These are phyloP conservation scores for Eupithecia insigniata DNA, from an alignment of 2,888 invertebrate genomes.

Conservation along the genomic window DNA sequence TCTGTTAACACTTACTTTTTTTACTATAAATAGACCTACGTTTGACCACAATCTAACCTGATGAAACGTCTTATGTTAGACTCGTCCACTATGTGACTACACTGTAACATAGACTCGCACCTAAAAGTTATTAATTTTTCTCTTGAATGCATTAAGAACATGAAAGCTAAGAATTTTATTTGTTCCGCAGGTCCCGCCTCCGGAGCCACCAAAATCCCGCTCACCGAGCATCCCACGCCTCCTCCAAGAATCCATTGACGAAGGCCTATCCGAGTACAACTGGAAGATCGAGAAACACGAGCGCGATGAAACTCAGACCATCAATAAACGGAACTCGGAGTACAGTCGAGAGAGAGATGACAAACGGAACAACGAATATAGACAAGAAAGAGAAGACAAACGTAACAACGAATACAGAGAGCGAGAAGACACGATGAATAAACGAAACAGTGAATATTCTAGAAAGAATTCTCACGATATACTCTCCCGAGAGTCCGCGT, in stretches of 20 bases:
- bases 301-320: constrained; percentile 54
- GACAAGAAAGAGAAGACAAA: background rate
- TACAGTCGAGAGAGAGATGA: constrained; percentile 22
- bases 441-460: constrained; percentile 64
- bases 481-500: constrained; percentile 91
- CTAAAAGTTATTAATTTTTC: too few relatives aligned
- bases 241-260: constrained; percentile 76
- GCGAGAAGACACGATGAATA: constrained; percentile 37
- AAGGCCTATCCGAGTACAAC: constrained; percentile 74
- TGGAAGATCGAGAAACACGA: constrained; percentile 79
- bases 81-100: too few relatives aligned
- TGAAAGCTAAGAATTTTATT: background rate
- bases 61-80: too few relatives aligned
- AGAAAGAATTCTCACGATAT: constrained; percentile 91
- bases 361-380: constrained; percentile 17
- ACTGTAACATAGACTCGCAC: too few relatives aligned
- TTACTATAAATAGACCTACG: too few relatives aligned
- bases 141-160: too few relatives aligned
- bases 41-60: too few relatives aligned
- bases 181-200: constrained; percentile 84
- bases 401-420: constrained; percentile 31
- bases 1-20: too few relatives aligned
- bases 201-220: constrained; percentile 86
- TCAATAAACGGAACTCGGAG: constrained; percentile 33
- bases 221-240: constrained; percentile 79